Evolutionary conservation across 2,797 vertebrate species (phyloP), one percentile per base, ranked within the genome.

Genomic region (Pagetopsis macropterus): DNA sequence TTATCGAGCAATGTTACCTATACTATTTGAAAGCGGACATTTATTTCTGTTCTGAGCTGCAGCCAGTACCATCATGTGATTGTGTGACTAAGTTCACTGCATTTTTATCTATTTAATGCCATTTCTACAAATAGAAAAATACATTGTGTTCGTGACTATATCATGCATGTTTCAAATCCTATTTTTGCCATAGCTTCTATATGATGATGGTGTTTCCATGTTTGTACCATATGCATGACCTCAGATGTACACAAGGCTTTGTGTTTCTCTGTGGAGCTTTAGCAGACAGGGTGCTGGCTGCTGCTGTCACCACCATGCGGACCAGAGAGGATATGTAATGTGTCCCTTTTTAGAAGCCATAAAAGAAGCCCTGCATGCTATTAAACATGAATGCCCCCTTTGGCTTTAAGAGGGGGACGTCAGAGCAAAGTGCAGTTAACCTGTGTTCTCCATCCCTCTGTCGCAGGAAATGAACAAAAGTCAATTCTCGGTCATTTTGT

Each of bases 281-380:
- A 60, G 37, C 16, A 40, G 76, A 82, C 76, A 70, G 75, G 72
- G 82, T 70, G 64, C 55, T 68, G 51, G 63, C 72, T 78, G 67
- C 64, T 74, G 64, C 86, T 87, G 87, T 86, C 81, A 73, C 74
- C 79, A 61, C 82, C 65, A 49, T 8, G 48, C 31, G 13, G 23
- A 48, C 65, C 64, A 54, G 40, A 77, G 72, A 79, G 65, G 65
- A 80, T 50, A 70, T 76, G 65, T 67, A 78, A 84, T 65, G 71
- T 70, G 77, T 82, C 87, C 75, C 63, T 63, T 89, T 92, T 89
- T 89, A 89, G 85, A 87, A 86, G 6, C 80, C 71, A 88, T 91
- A 88, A 88, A 87, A 83, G 65, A 78, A 68, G 69, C 62, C 58
- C 43, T 31, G 51, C 71, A 5, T 82, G 73, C 54, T 75, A 81